Evolutionary conservation across 2,888 invertebrate species (phyloP).

Genomic region (Megastigmus dorsalis): DNA sequence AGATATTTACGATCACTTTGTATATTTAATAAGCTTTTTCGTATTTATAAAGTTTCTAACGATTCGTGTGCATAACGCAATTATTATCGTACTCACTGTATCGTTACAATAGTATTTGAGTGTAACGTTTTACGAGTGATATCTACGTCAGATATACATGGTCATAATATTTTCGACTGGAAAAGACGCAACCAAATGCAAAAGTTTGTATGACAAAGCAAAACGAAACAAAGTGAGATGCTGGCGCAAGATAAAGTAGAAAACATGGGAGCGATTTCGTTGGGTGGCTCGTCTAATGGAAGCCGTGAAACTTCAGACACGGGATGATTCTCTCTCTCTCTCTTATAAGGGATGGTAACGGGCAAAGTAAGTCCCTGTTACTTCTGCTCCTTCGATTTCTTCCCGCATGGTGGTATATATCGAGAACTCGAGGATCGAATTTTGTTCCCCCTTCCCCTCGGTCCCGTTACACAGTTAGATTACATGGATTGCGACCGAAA

Average conservation of each 20-base stretch:
- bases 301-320: slow-evolving; percentile 17
- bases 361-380: no score
- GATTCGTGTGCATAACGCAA: no score
- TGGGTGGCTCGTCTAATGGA: slow-evolving; percentile 11
- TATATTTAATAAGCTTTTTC: no score
- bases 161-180: no score
- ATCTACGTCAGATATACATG: no score
- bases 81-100: no score
- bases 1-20: no score
- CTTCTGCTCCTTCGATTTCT: neutral
- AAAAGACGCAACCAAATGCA: neutral
- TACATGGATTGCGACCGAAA: slow-evolving; percentile 7
- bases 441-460: neutral
- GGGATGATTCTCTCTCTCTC: neutral
- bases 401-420: neutral
- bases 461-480: neutral
- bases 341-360: neutral
- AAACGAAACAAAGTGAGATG: neutral
- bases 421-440: slow-evolving; percentile 18
- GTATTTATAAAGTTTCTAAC: no score
- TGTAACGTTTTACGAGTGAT: no score
- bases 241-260: slow-evolving; percentile 19
- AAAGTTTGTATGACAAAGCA: neutral
- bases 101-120: no score
- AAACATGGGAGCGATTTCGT: slow-evolving; percentile 2